Evolutionary conservation across 2,888 invertebrate genomes (phyloP).

Genomic region (Tenthredo mesomela): DNA sequence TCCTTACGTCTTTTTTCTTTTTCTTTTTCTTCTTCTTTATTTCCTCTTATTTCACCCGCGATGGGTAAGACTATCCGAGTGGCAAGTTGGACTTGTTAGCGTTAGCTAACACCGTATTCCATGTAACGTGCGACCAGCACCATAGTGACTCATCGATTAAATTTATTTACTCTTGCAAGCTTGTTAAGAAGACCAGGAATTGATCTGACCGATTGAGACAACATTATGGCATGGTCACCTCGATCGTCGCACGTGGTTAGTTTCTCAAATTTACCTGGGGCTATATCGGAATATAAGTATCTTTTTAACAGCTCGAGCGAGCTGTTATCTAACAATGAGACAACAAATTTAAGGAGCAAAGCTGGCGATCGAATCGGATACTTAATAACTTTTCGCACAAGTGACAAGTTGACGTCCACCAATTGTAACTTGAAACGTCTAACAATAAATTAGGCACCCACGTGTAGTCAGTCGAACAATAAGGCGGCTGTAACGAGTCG

Average conservation of each 20-base stretch:
- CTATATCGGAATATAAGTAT: background rate
- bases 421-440: background rate
- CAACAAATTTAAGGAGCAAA: background rate
- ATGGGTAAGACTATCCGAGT: slow-evolving; percentile 33
- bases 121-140: background rate
- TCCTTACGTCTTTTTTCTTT: background rate
- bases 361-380: background rate
- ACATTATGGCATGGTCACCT: slow-evolving; percentile 1
- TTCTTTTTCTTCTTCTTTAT: background rate
- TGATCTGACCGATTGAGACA: slow-evolving; percentile 28
- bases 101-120: slow-evolving; percentile 37
- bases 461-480: background rate
- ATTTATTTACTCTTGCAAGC: slow-evolving; percentile 15
- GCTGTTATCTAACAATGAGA: background rate
- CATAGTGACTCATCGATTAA: slow-evolving; percentile 42
- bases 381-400: slow-evolving; percentile 6
- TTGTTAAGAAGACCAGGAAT: slow-evolving; percentile 8
- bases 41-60: slow-evolving; percentile 13
- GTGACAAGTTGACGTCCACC: background rate
- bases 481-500: slow-evolving; percentile 6
- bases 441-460: slow-evolving; percentile 33
- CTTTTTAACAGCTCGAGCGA: background rate
- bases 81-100: slow-evolving; percentile 17
- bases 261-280: slow-evolving; percentile 10
- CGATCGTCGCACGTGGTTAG: slow-evolving; percentile 22